Evolutionary conservation across 1,140 invertebrate species (phyloP), one percentile per base, ranked within the genome.

Genomic region (Hycleus cichorii): DNA sequence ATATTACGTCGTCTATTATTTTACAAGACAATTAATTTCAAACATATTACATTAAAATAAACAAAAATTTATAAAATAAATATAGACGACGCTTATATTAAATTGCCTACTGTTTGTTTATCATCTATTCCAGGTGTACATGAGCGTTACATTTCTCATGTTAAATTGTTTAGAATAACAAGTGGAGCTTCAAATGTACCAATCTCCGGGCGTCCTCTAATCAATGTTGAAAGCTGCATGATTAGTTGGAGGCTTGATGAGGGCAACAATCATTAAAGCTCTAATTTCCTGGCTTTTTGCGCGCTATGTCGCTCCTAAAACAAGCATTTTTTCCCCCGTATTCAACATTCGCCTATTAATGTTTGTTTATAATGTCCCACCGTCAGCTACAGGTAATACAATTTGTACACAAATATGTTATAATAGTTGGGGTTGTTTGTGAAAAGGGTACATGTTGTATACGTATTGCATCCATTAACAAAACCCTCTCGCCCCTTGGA

Each of bases 401-500:
- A 53, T 53, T 53, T 53, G 51, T 53, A 53, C 12, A 40, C 42
- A 53, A 52, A 53, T 32, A 32, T 32, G 32, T 32, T 32, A 5
- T 32, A 32, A 32, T 32, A 32, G 32, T 32, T 32, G 4, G 32
- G 32, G 32, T 4, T 7, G 32, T 32, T 7, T 7, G 7, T 32
- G 32, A 32, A 32, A 32, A 32, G 32, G 32, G 32, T 32, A 32
- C 7, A 32, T 7, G 32, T 32, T 32, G 18, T 18, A 18, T 32
- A 3, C 3, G 45, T 42, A 53, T 54, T 48, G 47, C 25, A 45
- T 46, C 49, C 32, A 46, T 26, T 49, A 47, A 47, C 56, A 44
- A 42, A 47, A 53, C 53, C 58, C 53, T 56, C 56, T 60, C 53
- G 32, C 40, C 58, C 58, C 47, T 43, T 24, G n/a, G 40, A 46